These are phyloP conservation scores for Dipodomys ordii DNA, from an alignment of 2,113 vertebrate genomes.

Conservation along the genomic window DNA sequence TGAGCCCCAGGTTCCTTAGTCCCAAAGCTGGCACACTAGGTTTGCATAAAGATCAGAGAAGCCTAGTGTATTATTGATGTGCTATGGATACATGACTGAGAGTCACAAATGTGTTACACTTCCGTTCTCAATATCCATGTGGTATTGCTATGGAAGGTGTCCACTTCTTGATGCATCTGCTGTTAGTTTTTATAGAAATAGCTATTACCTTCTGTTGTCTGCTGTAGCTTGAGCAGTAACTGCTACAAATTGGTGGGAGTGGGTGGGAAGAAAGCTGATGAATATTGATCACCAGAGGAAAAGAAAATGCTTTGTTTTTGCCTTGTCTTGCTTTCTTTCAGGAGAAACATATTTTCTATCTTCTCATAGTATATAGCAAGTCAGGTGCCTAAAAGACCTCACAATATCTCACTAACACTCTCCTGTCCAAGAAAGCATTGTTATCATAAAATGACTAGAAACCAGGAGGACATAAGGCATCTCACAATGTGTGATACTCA, in stretches of 20 bases:
- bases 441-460: background rate
- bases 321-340: background rate
- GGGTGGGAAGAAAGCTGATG: background rate
- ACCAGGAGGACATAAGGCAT: background rate
- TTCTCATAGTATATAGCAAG: background rate
- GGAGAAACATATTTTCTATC: background rate
- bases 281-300: background rate
- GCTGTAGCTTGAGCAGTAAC: constrained; percentile 2
- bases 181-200: background rate
- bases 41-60: background rate
- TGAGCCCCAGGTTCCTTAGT: background rate
- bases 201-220: background rate
- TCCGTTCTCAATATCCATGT: too few species aligned
- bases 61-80: background rate
- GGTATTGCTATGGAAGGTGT: background rate
- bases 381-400: constrained; percentile 9
- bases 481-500: background rate
- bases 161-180: background rate
- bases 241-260: background rate
- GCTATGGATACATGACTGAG: background rate
- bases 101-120: too few species aligned
- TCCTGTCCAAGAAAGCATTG: background rate
- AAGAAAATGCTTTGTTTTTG: background rate
- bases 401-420: constrained; percentile 10
- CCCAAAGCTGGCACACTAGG: background rate